Base-by-base conservation (phyloP, 2,888 invertebrate genomes). In the Amphipoea oculea region DNA sequence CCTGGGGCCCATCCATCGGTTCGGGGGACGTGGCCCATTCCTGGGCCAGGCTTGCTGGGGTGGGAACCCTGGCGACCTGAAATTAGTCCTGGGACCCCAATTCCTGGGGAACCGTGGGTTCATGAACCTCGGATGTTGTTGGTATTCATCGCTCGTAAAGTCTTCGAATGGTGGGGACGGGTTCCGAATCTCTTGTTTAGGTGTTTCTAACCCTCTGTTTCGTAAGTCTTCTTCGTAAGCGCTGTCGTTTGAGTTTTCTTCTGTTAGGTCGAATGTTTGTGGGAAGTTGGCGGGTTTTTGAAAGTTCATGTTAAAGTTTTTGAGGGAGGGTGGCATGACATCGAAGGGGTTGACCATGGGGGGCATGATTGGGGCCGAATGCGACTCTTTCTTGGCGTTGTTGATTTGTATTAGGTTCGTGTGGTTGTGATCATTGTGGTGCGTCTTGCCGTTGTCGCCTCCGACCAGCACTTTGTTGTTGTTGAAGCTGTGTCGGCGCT, bases 391-490 rank as follows among this genome's bases (percentile, higher is more conserved):
- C 54, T 89, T 91, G 0, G 92, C 91, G 69, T 91, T 93, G 88
- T 94, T 94, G 63, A 95, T 93, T 45, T 92, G 93, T 86, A 93
- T 92, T 20, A 93, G 88, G 86, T 94, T 92, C 0, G 85, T 81
- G 69, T 91, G 86, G 79, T 92, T 93, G 2, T 92, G 91, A 0
- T 94, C 93, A 0, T 86, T 90, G 81, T 92, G 92, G 42, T 51
- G 66, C 5, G 84, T 72, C 66, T 85, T 85, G 1, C 85, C 85
- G 73, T 87, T 85, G 48, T 85, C 88, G 1, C 85, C 85, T 1
- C 96, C 96, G 0, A 96, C 96, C 29, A 97, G 73, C 0, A 97
- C 95, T 86, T 96, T 96, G 90, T 97, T 97, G 89, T 96, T 97
- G 91, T 95, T 96, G 92, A 95, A 96, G 68, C 94, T 95, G 72